Base-by-base conservation (phyloP, 2,113 vertebrate genomes). In the Caloenas nicobarica region DNA sequence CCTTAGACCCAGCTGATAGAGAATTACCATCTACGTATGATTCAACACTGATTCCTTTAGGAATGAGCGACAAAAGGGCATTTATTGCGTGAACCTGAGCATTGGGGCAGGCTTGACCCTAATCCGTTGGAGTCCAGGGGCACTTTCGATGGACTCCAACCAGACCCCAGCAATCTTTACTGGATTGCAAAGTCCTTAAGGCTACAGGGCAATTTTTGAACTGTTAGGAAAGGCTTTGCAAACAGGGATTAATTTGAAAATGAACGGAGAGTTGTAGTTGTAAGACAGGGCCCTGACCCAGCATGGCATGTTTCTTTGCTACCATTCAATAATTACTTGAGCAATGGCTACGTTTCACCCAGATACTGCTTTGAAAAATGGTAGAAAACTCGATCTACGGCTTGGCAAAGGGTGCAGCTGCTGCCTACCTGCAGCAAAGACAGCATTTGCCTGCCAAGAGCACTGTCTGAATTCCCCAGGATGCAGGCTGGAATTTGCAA, bases 31-130 rank as follows among this genome's bases (percentile, higher is more conserved):
- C 53, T 29, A 8, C 4, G 1, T 15, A 17, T 31, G 10, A 24
- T 44, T 40, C 60, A 16, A 14, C 46, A 5, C 28, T 9, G 29
- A 61, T 19, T 44, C 33, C 34, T 61, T 53, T 53, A 50, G 48
- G 80, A 88, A 81, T 5, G n/a, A 61, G 17, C 9, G 31, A 81
- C 56, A 38, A 69, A 93, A 73, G 16, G 11, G 6, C 11, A 11
- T 42, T 89, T 60, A 8, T 14, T 9, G 18, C 14, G 22, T 44
- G 33, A 58, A 25, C 18, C 13, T 5, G 31, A 89, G 54, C 8
- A 4, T 0, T 44, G 48, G 8, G 13, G 13, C 0, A 0, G 26
- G 33, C 9, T 81, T 77, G 13, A 46, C 50, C 53, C 62, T 48
- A 34, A 56, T 6, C 36, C 13, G 2, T 7, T 53, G 54, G 48